Evolutionary conservation across 2,888 invertebrate genomes (phyloP), one percentile per base, ranked within the genome.

Genomic region (Conomelus anceps): DNA sequence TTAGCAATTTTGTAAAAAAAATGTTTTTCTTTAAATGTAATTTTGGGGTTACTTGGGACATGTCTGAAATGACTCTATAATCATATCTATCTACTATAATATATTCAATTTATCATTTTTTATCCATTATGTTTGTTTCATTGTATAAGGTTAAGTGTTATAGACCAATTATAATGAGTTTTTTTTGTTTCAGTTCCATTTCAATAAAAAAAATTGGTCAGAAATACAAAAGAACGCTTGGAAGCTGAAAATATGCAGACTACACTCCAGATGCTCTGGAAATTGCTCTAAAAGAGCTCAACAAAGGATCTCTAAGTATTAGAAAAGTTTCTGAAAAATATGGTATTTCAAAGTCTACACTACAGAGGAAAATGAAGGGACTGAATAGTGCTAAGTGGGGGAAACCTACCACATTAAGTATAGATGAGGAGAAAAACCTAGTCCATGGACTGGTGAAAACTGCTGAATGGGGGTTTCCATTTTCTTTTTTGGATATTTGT

Each of bases 381-480:
- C 20, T 29, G 84, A 87, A 89, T 7, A 34, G 63, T 7, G 29
- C 22, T 84, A 89, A 90, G 85, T 22, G 86, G 22, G 90, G 90
- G 9, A 22, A 89, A 20, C 90, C 89, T 34, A 86, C 84, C 63
- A 63, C 88, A 11, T 87, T 91, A 9, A 63, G 22, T 85, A 11
- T 11, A 23, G 90, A 84, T 22, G 34, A 26, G 22, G 90, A 91
- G 84, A 85, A 85, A 22, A n/a, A 22, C 11, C 22, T 91, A 29
- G 90, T 84, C 22, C 23, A 89, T 84, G 87, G 89, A 34, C 22
- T 90, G n/a, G 22, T 88, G 17, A 63, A 84, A 24, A 89, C 87
- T 87, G 88, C 87, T 29, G 89, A 90, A 23, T 90, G 90, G 90
- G 90, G 90, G 17, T 90, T 88, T 85, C 90, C 91, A 63, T 63